These are phyloP conservation scores for Chydorus sphaericus DNA, from an alignment of 2,888 invertebrate species.

Conservation along the genomic window DNA sequence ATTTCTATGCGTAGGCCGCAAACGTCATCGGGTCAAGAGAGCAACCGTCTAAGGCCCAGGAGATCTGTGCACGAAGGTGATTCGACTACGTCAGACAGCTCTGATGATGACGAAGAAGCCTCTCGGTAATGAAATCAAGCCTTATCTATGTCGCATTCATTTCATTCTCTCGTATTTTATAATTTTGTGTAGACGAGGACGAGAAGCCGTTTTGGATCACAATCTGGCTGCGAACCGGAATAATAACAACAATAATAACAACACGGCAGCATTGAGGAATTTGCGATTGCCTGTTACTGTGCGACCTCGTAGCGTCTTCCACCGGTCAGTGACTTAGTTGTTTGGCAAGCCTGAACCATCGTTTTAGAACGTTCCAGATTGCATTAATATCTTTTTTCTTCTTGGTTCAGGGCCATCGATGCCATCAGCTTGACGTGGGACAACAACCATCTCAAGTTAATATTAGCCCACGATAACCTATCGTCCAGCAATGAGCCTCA, in stretches of 20 bases:
- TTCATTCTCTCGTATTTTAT: neutral
- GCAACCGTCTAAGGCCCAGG: neutral
- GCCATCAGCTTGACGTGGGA: slow-evolving; percentile 69
- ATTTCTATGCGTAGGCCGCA: too few relatives aligned
- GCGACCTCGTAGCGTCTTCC: slow-evolving; percentile 18
- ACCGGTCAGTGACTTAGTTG: slow-evolving; percentile 17
- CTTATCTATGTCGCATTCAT: neutral
- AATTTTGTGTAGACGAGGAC: slow-evolving; percentile 1
- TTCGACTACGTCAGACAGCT: neutral
- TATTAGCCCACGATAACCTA: slow-evolving; percentile 29
- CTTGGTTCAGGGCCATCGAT: slow-evolving; percentile 48
- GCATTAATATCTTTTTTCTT: neutral
- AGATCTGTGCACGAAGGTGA: neutral
- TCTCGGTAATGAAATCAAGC: neutral
- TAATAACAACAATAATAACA: slow-evolving; percentile 1
- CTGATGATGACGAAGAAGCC: neutral
- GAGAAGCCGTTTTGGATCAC: neutral
- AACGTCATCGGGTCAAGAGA: slow-evolving; percentile 5
- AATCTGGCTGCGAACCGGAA: neutral
- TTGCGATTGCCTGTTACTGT: neutral
- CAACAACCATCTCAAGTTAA: slow-evolving; percentile 58
- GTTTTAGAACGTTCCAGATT: slow-evolving; percentile 27
- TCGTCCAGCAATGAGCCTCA: slow-evolving; percentile 42
- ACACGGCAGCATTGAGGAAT: neutral
- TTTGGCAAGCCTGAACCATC: too few relatives aligned